Base-by-base conservation (phyloP, 2,888 invertebrate species). In the Limnephilus auricula region DNA sequence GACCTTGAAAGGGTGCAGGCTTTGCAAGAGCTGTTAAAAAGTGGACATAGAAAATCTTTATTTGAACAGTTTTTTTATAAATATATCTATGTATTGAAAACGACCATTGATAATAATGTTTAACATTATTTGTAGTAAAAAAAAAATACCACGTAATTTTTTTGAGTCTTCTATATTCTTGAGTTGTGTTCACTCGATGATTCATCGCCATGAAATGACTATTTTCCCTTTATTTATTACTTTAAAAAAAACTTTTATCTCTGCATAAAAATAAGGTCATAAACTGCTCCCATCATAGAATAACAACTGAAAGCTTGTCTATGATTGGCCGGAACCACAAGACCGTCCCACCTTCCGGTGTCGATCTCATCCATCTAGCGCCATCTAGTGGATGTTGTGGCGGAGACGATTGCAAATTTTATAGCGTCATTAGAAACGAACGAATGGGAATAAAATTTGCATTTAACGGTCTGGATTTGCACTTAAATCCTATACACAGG, bases 381-480 rank as follows among this genome's bases (percentile, higher is more conserved):
- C 89, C 45, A 50, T 65, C 65, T 65, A 65, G 65, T 65, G 65
- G 65, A 65, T 65, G 65, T 18, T 40, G 40, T 85, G 45, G 65
- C 84, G 45, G 86, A 90, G 86, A 90, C 90, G 79, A 89, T 93
- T 92, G 92, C 92, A 92, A 92, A 92, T 93, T 92, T 93, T 92
- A 93, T 92, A 45, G 91, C 89, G 91, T 92, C 92, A 92, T 93
- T 93, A 92, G 92, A 92, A 85, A 89, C 90, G 88, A 87, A 89
- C 88, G 90, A 90, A 93, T 89, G 91, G 92, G 91, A 89, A 90
- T 90, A 87, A 90, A 92, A 93, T 93, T 93, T 93, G 90, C 92
- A 93, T 93, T 85, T 90, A 92, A 92, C 93, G 93, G 92, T 90
- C 78, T 78, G 92, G 90, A 93, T 93, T 93, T 93, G 93, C 92